Evolutionary conservation across 2,113 vertebrate genomes (phyloP), one percentile per base, ranked within the genome.

Genomic region (Cololabis saira): DNA sequence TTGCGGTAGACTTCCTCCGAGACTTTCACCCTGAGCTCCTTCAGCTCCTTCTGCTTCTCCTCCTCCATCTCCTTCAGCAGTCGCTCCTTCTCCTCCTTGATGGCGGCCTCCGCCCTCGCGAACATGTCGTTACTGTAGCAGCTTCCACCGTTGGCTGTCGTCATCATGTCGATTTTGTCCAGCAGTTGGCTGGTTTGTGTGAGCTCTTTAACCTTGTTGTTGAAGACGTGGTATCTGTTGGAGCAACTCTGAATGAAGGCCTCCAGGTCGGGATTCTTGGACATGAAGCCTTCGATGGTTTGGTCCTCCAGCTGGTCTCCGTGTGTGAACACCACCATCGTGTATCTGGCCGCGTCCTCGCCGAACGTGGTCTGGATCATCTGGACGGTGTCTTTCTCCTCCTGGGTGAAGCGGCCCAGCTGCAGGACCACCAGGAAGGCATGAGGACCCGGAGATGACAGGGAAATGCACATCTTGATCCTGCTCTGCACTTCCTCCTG

Each of bases 251-350:
- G 1, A 10, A 89, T 17, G 42, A 88, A 0, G 9, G 17, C 58
- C 2, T 21, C 17, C 9, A 87, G 68, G 1, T 65, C 43, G 0
- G 37, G 37, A 17, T 68, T 74, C 5, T 67, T 27, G 4, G 78
- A 54, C 13, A 90, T 43, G 11, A 69, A 74, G 6, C 60, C 60
- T 8, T 89, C 78, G 2, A 71, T 76, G 18, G 68, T 58, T 3
- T 45, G 78, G 2, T 18, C 10, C 44, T 17, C 49, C 0, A 92
- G 78, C 50, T 41, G 68, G 59, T 93, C 90, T 40, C 89, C 88
- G 10, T 71, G 63, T 2, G 86, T 91, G 71, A 92, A 92, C 33
- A 92, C 16, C 51, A 91, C 61, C 47, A 91, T 82, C 0, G 85
- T 85, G 73, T 86, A 86, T 11, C 50, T 54, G 1, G 52, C 68